phyloP scores from a whole-genome alignment of 2,797 vertebrate genomes.

The Coccyzus lansbergi region DNA sequence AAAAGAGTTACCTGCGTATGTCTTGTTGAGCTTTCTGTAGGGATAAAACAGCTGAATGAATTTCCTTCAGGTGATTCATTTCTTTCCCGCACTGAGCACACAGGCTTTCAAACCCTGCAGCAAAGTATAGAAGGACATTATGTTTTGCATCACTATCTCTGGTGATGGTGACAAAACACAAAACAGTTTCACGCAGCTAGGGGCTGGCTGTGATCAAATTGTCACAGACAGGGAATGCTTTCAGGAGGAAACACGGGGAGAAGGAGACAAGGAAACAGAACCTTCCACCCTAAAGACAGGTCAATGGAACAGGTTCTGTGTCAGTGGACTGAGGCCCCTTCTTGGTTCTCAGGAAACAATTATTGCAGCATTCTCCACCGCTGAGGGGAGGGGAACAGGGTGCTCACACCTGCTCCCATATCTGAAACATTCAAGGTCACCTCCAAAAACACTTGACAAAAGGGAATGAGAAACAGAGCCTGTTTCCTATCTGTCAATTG shows the following conservation, averaged over 20 bases:
- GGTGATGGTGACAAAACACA: neutral
- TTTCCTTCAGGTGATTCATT: slow-evolving; percentile 83
- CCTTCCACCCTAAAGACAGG: neutral
- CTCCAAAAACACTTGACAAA: neutral
- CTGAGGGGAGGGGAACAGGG: neutral
- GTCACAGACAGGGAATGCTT: neutral
- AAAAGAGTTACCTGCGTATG: slow-evolving; percentile 86
- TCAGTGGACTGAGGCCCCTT: neutral
- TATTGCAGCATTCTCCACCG: neutral
- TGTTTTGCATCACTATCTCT: neutral
- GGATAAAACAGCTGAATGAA: slow-evolving; percentile 88
- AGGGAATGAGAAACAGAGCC: neutral
- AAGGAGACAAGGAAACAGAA: neutral
- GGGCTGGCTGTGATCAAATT: neutral
- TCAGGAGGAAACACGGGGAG: neutral
- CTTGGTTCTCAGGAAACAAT: neutral
- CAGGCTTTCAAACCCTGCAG: slow-evolving; percentile 69
- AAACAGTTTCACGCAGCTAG: neutral
- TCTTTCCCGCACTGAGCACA: slow-evolving; percentile 89
- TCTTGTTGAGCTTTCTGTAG: slow-evolving; percentile 91
- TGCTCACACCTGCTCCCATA: neutral
- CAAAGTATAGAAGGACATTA: neutral
- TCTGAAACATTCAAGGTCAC: neutral
- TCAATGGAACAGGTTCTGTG: neutral
- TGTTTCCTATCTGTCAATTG: neutral